A percentile compares a stretch with the other conserved stretches of the same genome.
Conservation (phyloP, 2,797 vertebrate species). For the Microtus obscurus region DNA sequence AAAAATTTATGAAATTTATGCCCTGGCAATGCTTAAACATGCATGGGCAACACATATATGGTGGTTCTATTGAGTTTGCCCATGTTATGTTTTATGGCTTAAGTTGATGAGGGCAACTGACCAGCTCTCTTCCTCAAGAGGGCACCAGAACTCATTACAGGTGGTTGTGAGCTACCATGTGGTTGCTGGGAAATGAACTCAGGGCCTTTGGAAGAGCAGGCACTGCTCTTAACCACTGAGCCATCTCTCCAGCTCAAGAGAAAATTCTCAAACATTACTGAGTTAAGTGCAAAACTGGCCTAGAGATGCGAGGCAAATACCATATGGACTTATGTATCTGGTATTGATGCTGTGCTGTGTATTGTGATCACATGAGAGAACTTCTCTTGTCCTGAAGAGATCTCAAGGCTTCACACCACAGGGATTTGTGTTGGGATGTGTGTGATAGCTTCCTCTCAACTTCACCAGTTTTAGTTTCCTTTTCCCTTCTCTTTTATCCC, state of each 20-base stretch:
- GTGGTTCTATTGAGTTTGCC: too few species aligned
- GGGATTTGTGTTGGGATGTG: not conserved
- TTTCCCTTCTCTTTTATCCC: not conserved
- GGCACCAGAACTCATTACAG: too few species aligned
- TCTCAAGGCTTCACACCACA: not conserved
- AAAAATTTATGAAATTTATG: too few species aligned
- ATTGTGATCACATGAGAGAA: not conserved
- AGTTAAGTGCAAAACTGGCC: not conserved
- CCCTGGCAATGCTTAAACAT: too few species aligned
- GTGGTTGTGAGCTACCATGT: too few species aligned
- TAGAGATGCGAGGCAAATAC: not conserved
- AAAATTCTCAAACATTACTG: not conserved
- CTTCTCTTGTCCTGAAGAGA: not conserved
- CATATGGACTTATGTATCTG: not conserved
- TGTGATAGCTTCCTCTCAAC: not conserved
- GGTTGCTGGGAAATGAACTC: too few species aligned
- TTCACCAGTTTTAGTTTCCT: not conserved
- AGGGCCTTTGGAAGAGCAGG: too few species aligned
- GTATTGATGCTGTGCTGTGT: not conserved
- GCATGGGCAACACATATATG: too few species aligned
- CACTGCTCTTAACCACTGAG: too few species aligned
- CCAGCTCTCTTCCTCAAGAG: too few species aligned
- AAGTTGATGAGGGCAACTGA: too few species aligned
- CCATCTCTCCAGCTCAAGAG: not conserved
- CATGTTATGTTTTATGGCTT: too few species aligned